phyloP scores from a whole-genome alignment of 2,888 invertebrate genomes.

The Torymus aiolomorphi region DNA sequence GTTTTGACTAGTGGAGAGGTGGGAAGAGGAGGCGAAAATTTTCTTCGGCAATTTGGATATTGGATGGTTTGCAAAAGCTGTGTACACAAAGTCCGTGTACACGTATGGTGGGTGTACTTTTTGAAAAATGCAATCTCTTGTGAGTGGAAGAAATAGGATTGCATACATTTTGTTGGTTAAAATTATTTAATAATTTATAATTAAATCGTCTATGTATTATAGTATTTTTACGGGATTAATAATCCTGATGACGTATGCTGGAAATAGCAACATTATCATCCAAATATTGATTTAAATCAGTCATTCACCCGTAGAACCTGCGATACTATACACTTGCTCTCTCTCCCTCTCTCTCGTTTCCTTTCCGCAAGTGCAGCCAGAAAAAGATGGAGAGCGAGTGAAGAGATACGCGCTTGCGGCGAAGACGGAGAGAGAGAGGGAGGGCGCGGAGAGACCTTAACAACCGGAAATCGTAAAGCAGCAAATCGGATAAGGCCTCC shows the following conservation, averaged over 20 bases:
- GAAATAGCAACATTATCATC: not conserved
- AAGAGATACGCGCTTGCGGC: not conserved
- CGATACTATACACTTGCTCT: not conserved
- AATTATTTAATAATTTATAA: too few relatives aligned
- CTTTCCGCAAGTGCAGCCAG: constrained; percentile 2
- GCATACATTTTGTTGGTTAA: not conserved
- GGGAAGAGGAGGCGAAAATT: not conserved
- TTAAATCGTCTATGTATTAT: too few relatives aligned
- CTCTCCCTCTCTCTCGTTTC: not conserved
- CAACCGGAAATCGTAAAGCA: constrained; percentile 57
- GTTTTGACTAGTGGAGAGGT: not conserved
- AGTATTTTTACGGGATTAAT: too few relatives aligned
- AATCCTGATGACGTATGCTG: not conserved
- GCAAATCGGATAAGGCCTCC: constrained; percentile 52
- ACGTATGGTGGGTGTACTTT: not conserved
- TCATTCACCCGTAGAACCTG: not conserved
- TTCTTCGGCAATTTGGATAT: not conserved
- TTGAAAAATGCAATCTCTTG: not conserved
- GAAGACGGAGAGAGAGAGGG: constrained; percentile 16
- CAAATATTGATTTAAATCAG: constrained; percentile 26
- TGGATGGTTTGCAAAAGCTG: constrained; percentile 10
- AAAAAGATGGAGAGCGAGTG: constrained; percentile 4
- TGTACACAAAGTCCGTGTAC: too few relatives aligned
- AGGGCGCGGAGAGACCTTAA: constrained; percentile 33
- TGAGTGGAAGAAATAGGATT: not conserved